Evolutionary conservation across 2,888 invertebrate genomes (phyloP).

Genomic region (Eristalis arbustorum): DNA sequence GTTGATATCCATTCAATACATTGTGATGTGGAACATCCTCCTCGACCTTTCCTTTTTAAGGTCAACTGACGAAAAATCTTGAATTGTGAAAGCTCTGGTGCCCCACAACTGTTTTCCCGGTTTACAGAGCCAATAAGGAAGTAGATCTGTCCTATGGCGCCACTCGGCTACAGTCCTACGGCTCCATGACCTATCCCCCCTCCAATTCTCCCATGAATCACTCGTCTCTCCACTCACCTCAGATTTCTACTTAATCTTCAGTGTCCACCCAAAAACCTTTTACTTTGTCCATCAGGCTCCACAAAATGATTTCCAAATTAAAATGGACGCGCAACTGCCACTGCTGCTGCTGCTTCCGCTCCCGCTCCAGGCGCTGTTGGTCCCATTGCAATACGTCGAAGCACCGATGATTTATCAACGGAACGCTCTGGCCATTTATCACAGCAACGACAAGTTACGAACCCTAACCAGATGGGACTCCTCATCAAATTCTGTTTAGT

Average conservation of each 20-base stretch:
- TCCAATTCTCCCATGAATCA: not conserved
- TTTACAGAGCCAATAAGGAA: no score
- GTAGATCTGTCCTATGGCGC: no score
- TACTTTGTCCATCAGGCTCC: not conserved
- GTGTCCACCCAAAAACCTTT: not conserved
- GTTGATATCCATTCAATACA: no score
- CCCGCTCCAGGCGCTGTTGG: conserved; percentile 4
- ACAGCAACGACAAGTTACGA: conserved; percentile 62
- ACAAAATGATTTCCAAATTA: conserved; percentile 48
- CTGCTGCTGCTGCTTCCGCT: conserved; percentile 30
- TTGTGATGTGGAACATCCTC: no score
- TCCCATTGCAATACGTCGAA: conserved; percentile 61
- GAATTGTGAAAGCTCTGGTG: no score
- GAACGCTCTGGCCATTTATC: conserved; percentile 55
- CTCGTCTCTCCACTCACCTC: not conserved
- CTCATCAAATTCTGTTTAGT: conserved; percentile 59
- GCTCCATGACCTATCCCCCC: not conserved
- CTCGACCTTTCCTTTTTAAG: no score
- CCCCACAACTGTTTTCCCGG: no score
- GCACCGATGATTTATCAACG: conserved; percentile 61
- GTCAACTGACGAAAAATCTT: no score
- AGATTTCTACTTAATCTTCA: not conserved
- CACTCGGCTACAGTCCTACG: no score
- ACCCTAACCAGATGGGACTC: conserved; percentile 64
- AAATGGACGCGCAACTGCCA: conserved; percentile 40